Percentiles rank a stretch among this genome's conserved stretches.
phyloP scores from a whole-genome alignment of 2,113 vertebrate genomes.

The Dasyornis broadbenti region DNA sequence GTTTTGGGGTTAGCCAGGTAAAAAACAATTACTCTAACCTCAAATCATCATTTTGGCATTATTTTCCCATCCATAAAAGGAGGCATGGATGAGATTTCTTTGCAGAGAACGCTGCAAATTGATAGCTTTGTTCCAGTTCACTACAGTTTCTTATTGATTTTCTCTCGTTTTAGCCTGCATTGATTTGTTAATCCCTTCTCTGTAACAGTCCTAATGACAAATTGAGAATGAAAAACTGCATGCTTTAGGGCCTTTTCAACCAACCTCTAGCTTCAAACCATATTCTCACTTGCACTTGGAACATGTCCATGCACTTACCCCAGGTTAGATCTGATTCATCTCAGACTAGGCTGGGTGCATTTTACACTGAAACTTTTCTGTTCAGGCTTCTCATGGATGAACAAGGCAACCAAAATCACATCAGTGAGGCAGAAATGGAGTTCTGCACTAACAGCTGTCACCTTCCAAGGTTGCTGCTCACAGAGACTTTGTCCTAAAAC shows the following conservation, averaged over 20 bases:
- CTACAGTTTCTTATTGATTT: conserved; percentile 61
- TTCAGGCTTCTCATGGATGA: not conserved
- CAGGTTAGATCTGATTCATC: not conserved
- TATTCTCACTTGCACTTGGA: conserved; percentile 6
- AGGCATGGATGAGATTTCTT: conserved; percentile 32
- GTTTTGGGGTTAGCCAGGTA: not conserved
- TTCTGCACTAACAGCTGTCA: not conserved
- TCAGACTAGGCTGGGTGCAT: not conserved
- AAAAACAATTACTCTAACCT: conserved; percentile 39
- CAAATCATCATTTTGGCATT: conserved; percentile 42
- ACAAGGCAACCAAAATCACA: not conserved
- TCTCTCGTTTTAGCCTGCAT: conserved; percentile 61
- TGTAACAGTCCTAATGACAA: conserved; percentile 52
- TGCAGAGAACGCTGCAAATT: conserved; percentile 36
- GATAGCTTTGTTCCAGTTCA: conserved; percentile 64
- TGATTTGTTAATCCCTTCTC: conserved; percentile 58
- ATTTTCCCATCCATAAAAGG: conserved; percentile 36
- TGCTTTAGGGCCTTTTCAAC: conserved; percentile 19
- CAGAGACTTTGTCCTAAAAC: not conserved
- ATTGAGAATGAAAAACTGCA: conserved; percentile 32
- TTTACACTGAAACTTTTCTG: not conserved
- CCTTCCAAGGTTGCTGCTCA: not conserved
- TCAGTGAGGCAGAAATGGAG: not conserved
- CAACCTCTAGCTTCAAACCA: not conserved
- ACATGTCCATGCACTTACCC: not conserved